A percentile compares a stretch with the other conserved stretches of the same genome.
Evolutionary conservation across 2,113 vertebrate species (phyloP).

Genomic region (Myxocyprinus asiaticus): DNA sequence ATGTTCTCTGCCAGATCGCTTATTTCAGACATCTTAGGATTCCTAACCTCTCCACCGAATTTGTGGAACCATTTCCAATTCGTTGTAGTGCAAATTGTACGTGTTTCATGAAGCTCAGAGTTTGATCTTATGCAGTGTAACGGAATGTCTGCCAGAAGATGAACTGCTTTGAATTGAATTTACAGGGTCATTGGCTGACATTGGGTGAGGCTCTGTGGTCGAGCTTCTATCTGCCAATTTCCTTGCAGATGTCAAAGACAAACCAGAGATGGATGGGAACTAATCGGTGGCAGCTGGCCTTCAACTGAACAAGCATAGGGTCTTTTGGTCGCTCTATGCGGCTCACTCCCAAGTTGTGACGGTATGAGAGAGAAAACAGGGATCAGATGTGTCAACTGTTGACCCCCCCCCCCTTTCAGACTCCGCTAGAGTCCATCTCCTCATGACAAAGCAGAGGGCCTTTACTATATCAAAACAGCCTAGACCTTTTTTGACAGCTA

Average conservation of each 20-base stretch:
- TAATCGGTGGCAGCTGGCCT: background rate
- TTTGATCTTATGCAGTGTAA: background rate
- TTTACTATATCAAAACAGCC: background rate
- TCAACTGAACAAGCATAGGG: slow-evolving; percentile 8
- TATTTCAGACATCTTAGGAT: background rate
- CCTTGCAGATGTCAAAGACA: background rate
- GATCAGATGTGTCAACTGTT: slow-evolving; percentile 18
- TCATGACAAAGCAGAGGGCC: background rate
- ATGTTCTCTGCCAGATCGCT: slow-evolving; percentile 59
- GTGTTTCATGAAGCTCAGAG: background rate
- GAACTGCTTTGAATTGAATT: slow-evolving; percentile 20
- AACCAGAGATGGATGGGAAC: slow-evolving; percentile 4
- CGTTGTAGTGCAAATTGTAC: background rate
- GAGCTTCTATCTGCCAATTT: slow-evolving; percentile 5
- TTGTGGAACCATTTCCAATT: background rate
- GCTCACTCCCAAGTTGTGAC: slow-evolving; percentile 20
- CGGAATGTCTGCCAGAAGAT: background rate
- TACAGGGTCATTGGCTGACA: slow-evolving; percentile 14
- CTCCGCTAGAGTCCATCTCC: background rate
- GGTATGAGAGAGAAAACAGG: slow-evolving; percentile 1
- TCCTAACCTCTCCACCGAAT: background rate
- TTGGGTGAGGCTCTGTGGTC: background rate
- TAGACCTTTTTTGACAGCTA: slow-evolving; percentile 2
- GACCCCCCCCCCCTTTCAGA: background rate
- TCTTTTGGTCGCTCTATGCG: slow-evolving; percentile 19